Evolutionary conservation across 2,113 vertebrate genomes (phyloP).

Genomic region (Colinus virginianus): DNA sequence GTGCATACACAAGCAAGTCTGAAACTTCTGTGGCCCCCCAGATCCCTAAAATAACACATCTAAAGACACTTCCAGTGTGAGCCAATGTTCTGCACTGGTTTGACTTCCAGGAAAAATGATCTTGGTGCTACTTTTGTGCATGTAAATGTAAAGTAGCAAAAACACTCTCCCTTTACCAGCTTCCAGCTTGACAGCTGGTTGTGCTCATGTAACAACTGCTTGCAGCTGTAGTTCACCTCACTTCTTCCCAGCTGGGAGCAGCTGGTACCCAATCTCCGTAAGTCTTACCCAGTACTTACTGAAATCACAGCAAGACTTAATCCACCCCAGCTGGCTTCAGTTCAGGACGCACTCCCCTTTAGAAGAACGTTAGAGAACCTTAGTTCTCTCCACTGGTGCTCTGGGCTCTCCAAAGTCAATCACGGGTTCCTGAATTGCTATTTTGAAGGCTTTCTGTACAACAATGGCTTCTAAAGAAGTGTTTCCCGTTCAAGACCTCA

Average conservation of each 20-base stretch:
- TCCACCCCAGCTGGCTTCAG: fast-evolving
- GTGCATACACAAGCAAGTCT: not conserved
- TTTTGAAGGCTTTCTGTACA: not conserved
- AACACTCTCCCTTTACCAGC: not conserved
- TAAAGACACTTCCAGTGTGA: not conserved
- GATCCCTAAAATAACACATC: not conserved
- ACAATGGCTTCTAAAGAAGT: not conserved
- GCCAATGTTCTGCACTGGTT: not conserved
- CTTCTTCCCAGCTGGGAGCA: not conserved
- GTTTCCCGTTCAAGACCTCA: not conserved
- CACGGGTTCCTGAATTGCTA: not conserved
- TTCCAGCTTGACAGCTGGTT: not conserved
- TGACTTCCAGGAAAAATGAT: not conserved
- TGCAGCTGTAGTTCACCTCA: not conserved
- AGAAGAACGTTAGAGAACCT: not conserved
- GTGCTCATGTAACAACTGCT: not conserved
- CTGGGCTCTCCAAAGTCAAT: not conserved
- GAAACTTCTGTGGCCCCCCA: not conserved
- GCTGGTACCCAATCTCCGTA: not conserved
- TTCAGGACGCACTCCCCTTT: not conserved
- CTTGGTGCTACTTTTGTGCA: not conserved
- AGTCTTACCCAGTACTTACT: not conserved
- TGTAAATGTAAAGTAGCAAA: fast-evolving
- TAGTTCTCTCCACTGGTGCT: not conserved
- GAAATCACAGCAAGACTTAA: not conserved